A percentile compares a stretch with the other conserved stretches of the same genome.
Conservation (phyloP, 2,888 invertebrate genomes). For the Ophion slaviceki region DNA sequence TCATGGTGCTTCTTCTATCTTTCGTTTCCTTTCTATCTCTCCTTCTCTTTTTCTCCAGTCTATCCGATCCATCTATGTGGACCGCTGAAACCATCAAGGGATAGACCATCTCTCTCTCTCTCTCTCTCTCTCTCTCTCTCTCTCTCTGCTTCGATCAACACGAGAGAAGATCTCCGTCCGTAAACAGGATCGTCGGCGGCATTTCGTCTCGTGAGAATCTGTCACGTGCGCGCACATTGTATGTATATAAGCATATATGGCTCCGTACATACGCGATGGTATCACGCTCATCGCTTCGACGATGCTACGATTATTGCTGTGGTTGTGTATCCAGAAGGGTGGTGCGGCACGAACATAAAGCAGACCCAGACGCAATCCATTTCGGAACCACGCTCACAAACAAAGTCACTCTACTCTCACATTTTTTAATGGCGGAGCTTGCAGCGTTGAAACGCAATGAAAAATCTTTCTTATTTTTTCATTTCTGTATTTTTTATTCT, state of each 20-base stretch:
- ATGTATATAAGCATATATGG: slow-evolving; percentile 5
- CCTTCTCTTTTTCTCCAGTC: slow-evolving; percentile 25
- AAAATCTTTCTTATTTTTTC: neutral
- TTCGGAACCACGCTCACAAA: neutral
- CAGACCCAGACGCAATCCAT: slow-evolving; percentile 21
- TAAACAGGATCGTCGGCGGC: slow-evolving; percentile 44
- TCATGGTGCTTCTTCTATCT: slow-evolving; percentile 31
- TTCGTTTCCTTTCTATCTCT: slow-evolving; percentile 45
- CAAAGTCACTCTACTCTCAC: neutral
- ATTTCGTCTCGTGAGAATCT: slow-evolving; percentile 78
- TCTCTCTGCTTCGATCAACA: slow-evolving; percentile 73
- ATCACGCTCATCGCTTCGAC: slow-evolving; percentile 51
- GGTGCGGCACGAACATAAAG: slow-evolving; percentile 21
- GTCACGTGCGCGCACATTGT: slow-evolving; percentile 74
- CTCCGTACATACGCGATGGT: slow-evolving; percentile 25
- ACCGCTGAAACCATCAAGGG: slow-evolving; percentile 32
- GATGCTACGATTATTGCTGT: slow-evolving; percentile 58
- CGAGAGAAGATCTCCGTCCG: slow-evolving; percentile 5
- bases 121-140: slow-evolving; percentile 36
- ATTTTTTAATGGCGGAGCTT: neutral
- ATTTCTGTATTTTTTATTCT: no score
- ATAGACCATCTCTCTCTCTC: slow-evolving; percentile 32
- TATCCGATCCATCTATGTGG: slow-evolving; percentile 17
- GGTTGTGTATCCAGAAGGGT: slow-evolving; percentile 27
- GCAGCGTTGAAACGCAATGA: neutral